A percentile compares a stretch with the other conserved stretches of the same genome.
Evolutionary conservation across 2,797 vertebrate genomes (phyloP).

Genomic region (Tolypeutes matacus): DNA sequence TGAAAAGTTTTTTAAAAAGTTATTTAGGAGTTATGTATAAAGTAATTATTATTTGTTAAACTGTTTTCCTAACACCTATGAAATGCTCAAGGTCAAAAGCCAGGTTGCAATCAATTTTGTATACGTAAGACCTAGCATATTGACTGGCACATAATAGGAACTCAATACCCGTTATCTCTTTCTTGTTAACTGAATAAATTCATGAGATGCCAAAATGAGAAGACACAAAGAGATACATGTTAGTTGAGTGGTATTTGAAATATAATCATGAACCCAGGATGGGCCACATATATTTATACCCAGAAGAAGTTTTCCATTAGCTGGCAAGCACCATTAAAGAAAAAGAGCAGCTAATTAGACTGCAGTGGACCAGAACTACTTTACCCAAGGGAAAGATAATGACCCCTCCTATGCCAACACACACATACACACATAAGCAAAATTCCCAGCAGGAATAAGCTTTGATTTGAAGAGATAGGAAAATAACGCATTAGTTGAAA

Average conservation of each 20-base stretch:
- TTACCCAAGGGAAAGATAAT: slow-evolving; percentile 13
- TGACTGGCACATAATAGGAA: background rate
- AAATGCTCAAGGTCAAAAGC: slow-evolving; percentile 7
- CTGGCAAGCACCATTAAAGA: background rate
- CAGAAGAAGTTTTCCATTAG: background rate
- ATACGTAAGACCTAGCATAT: background rate
- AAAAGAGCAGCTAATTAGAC: background rate
- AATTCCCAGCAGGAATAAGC: slow-evolving; percentile 44
- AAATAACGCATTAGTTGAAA: slow-evolving; percentile 60
- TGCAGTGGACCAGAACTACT: background rate
- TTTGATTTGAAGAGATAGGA: slow-evolving; percentile 57
- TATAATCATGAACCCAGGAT: background rate
- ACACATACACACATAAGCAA: background rate
- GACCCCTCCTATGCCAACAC: background rate
- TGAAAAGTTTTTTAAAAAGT: slow-evolving; percentile 4
- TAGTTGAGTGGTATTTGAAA: background rate
- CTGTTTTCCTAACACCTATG: background rate
- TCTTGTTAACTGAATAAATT: background rate
- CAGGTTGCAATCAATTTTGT: background rate
- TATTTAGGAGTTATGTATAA: background rate
- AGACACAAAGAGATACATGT: background rate
- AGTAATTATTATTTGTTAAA: background rate
- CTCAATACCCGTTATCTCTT: background rate
- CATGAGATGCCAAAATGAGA: slow-evolving; percentile 11
- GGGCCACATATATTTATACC: background rate